Conservation (phyloP, 2,113 vertebrate genomes). For the Platichthys flesus region DNA sequence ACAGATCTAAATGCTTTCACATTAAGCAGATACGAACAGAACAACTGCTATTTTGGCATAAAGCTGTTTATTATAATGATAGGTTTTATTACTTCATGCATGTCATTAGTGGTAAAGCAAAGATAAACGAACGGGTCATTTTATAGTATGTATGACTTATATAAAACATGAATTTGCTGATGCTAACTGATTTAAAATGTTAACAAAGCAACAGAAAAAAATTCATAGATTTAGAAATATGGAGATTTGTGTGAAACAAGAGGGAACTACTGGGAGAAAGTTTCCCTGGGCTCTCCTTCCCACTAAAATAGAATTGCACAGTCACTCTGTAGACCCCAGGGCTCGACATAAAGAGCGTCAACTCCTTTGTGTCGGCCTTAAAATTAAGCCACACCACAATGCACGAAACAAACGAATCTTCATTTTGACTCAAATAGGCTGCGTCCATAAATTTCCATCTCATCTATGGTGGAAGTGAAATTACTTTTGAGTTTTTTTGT, state of each 20-base stretch:
- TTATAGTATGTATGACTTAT: no score
- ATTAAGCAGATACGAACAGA: not conserved
- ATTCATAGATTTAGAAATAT: not conserved
- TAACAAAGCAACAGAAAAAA: not conserved
- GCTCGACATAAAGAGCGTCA: slow-evolving; percentile 27
- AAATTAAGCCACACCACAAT: slow-evolving; percentile 47
- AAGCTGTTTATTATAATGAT: no score
- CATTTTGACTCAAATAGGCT: slow-evolving; percentile 27
- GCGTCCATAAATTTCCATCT: slow-evolving; percentile 52
- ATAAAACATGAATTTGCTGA: no score
- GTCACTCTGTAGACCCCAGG: slow-evolving; percentile 11
- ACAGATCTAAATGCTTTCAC: not conserved
- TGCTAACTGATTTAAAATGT: no score
- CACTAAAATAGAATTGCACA: not conserved
- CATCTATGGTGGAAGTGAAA: slow-evolving; percentile 41
- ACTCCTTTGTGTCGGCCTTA: slow-evolving; percentile 20
- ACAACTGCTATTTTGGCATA: no score
- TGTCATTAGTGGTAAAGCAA: no score
- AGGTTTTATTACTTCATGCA: no score
- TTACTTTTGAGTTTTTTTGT: slow-evolving; percentile 16
- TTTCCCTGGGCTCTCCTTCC: not conserved
- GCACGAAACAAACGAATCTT: slow-evolving; percentile 24
- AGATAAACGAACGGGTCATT: no score
- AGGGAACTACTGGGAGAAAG: not conserved
- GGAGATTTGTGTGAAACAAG: slow-evolving; percentile 14